phyloP scores from a whole-genome alignment of 2,888 invertebrate genomes.

The Flexamia atlantica region DNA sequence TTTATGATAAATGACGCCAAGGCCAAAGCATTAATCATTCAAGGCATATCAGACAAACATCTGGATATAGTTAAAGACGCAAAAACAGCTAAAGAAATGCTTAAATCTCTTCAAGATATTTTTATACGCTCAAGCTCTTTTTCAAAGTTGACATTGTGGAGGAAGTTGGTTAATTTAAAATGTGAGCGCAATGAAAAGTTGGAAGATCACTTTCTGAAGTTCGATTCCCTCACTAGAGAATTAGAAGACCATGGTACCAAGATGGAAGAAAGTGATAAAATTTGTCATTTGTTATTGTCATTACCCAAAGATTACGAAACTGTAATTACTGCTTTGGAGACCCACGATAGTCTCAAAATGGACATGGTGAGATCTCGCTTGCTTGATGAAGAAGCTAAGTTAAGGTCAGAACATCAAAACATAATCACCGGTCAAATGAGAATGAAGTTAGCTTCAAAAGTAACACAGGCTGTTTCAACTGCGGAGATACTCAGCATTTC shows the following conservation, averaged over 20 bases:
- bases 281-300: constrained; percentile 61
- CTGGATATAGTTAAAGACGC: constrained; percentile 23
- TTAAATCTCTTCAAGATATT: constrained; percentile 2
- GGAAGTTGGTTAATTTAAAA: constrained; percentile 38
- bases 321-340: constrained; percentile 63
- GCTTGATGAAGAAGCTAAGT: constrained; percentile 63
- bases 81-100: constrained; percentile 11
- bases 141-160: constrained; percentile 6
- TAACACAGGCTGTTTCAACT: constrained; percentile 5
- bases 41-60: constrained; percentile 34
- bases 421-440: not conserved
- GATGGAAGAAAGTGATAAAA: constrained; percentile 59
- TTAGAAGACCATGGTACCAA: constrained; percentile 59
- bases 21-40: constrained; percentile 31
- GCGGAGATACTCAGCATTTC: not conserved
- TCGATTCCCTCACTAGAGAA: constrained; percentile 63
- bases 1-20: not conserved
- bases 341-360: constrained; percentile 54
- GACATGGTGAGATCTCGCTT: constrained; percentile 66
- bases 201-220: constrained; percentile 62
- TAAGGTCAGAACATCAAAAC: not conserved
- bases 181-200: not conserved
- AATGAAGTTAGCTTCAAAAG: constrained; percentile 21
- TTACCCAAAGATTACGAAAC: constrained; percentile 61
- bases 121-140: constrained; percentile 5